Evolutionary conservation across 2,888 invertebrate species (phyloP).

Genomic region (Caprella mutica): DNA sequence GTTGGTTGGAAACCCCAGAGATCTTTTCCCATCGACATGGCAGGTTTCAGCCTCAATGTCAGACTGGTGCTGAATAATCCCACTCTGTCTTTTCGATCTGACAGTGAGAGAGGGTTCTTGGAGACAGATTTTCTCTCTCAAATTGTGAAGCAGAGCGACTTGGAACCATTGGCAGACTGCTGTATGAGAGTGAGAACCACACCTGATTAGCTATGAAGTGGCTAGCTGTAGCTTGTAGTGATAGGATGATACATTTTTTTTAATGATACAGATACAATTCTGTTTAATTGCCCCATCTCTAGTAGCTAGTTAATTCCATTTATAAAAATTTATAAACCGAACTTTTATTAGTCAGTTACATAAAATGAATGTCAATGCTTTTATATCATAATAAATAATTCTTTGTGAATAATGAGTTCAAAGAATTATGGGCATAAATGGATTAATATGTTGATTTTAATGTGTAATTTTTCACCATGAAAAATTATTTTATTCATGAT

Average conservation of each 20-base stretch:
- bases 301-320: too few species aligned
- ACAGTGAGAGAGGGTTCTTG: conserved; percentile 76
- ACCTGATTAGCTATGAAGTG: not conserved
- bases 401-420: too few species aligned
- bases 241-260: not conserved
- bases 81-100: conserved; percentile 66
- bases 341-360: too few species aligned
- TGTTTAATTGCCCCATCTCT: too few species aligned
- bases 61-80: conserved; percentile 58
- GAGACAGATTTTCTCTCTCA: conserved; percentile 72
- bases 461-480: too few species aligned
- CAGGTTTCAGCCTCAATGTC: conserved; percentile 81
- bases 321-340: too few species aligned
- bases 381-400: too few species aligned
- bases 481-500: too few species aligned
- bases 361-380: too few species aligned
- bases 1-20: conserved; percentile 80
- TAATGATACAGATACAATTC: not conserved
- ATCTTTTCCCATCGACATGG: conserved; percentile 96
- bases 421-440: too few species aligned
- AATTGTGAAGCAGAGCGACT: conserved; percentile 53
- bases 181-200: conserved; percentile 59
- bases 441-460: too few species aligned
- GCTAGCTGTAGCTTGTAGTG: not conserved
- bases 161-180: conserved; percentile 81